A percentile compares a stretch with the other conserved stretches of the same genome.
phyloP scores from a whole-genome alignment of 2,888 invertebrate species.

The Drosophila atripex region DNA sequence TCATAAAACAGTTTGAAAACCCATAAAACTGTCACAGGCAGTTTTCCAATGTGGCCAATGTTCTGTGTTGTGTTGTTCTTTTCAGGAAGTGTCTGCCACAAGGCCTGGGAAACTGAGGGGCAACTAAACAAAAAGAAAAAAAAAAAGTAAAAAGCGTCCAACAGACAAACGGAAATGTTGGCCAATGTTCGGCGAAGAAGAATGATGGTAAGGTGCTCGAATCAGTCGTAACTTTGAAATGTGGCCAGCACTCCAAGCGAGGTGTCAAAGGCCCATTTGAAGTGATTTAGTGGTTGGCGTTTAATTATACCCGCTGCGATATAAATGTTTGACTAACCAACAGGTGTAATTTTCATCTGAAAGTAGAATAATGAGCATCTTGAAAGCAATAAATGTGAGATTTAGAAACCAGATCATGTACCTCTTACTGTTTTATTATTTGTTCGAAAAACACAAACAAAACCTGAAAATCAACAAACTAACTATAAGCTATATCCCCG shows the following conservation, averaged over 20 bases:
- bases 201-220: conserved; percentile 6
- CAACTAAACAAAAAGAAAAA: neutral
- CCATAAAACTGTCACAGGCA: conserved; percentile 83
- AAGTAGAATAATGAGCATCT: neutral
- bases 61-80: conserved; percentile 15
- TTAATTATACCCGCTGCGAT: conserved; percentile 14
- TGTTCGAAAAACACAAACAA: too few relatives aligned
- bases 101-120: conserved; percentile 41
- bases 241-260: conserved; percentile 2
- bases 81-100: conserved; percentile 67
- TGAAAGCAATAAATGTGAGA: neutral
- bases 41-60: conserved; percentile 40
- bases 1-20: conserved; percentile 84
- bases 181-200: conserved; percentile 35
- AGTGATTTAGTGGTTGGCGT: conserved; percentile 25
- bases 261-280: conserved; percentile 26
- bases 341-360: conserved; percentile 21
- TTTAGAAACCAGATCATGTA: neutral
- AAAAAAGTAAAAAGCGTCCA: conserved; percentile 1
- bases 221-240: conserved; percentile 29
- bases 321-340: conserved; percentile 11
- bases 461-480: too few relatives aligned
- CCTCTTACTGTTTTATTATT: too few relatives aligned
- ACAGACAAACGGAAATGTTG: conserved; percentile 59
- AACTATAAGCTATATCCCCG: too few relatives aligned